Base-by-base conservation (phyloP, 2,888 invertebrate genomes). In the Biston stratarius region DNA sequence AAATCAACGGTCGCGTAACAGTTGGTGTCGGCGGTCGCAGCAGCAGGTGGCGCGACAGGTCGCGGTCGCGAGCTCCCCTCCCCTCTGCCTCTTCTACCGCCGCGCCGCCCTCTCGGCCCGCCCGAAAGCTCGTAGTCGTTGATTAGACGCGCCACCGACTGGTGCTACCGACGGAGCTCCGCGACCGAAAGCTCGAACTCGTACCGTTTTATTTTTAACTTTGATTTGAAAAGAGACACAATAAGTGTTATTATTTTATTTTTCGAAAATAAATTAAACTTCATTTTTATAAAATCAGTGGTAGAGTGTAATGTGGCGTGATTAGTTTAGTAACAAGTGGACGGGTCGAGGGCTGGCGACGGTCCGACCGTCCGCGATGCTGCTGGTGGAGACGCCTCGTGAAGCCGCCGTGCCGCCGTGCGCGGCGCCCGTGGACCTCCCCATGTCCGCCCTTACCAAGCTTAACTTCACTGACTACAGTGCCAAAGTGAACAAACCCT, bases 311-410 rank as follows among this genome's bases (percentile, higher is more conserved):
- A 90, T 88, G 90, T 83, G 82, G 82, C 86, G 84, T 83, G 88
- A 79, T 88, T 83, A 48, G 53, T 67, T 59, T 64, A 11, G 38
- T 38, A 38, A 6, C 40, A 36, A 61, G 58, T 66, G 67, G 61
- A 56, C 49, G 48, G 58, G 84, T 84, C 77, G 79, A 78, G 79
- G 82, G 75, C 81, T 80, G 82, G 81, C 79, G 79, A 84, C 81
- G 87, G 84, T 90, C 92, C 91, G 59, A 87, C 90, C 86, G 89
- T 88, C 94, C 91, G 95, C 95, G 89, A 96, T 96, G 96, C 96
- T 96, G 89, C 95, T 96, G 85, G 96, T 96, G 91, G 96, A 96
- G 95, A 93, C 96, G 83, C 95, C 95, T 82, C 95, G 95, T 87
- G 96, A 96, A 94, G 95, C 96, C 86, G 96, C 96, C 91, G 96